Base-by-base conservation (phyloP, 2,797 vertebrate genomes). In the Tenualosa thibaudeaui region DNA sequence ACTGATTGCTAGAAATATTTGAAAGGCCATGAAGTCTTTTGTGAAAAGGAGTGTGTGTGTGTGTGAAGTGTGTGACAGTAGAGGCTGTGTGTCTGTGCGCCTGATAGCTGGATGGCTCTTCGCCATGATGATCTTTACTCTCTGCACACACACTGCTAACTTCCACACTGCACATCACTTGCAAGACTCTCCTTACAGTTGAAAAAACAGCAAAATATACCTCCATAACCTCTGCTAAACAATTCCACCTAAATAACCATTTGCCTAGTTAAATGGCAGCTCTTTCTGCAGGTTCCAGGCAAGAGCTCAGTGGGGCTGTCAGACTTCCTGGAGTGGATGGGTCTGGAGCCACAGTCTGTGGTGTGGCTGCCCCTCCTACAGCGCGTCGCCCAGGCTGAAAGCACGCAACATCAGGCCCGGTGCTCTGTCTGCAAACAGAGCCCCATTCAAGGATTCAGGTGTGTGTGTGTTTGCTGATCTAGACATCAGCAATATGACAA, bases 381-480 rank as follows among this genome's bases (percentile, higher is more conserved):
- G 88, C 91, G 96, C 0, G 95, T 97, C 37, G 93, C 95, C 86
- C 86, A 95, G 81, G 95, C 96, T 0, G 96, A 97, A 88, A 93
- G 94, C 86, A 95, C 96, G 83, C 96, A 96, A 86, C 96, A 97
- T 89, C 96, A 97, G 89, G 96, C 95, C 86, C 96, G 96, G 89
- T 97, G 96, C 86, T 96, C 96, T 0, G 81, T 97, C 84, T 96
- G 96, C 90, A 92, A 95, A 40, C 94, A 95, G 88, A 96, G 94
- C 82, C 96, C 96, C 75, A 97, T 97, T 89, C 96, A 94, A 83
- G 96, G 96, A 0, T 97, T 97, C 93, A 96, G 96, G 96, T 97
- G 81, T 56, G 68, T 68, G 22, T 56, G 51, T 53, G 31, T 26
- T 31, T 31, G 31, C 54, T 12, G 58, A 60, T 22, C 58, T 8